Conservation (phyloP, 2,888 invertebrate genomes). For the Spilosoma lubricipeda region DNA sequence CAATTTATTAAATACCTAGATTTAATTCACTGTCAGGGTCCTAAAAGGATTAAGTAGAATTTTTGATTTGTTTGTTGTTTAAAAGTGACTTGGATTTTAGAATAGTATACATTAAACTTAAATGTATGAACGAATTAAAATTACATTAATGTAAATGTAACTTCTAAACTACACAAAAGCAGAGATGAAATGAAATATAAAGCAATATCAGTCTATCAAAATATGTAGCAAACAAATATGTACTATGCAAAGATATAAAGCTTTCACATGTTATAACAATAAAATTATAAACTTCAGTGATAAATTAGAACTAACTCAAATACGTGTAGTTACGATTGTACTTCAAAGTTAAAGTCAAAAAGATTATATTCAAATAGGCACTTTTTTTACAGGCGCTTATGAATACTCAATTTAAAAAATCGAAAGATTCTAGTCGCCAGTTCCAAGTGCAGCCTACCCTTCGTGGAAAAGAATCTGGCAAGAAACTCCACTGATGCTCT, state of each 20-base stretch:
- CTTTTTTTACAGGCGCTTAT: too few relatives aligned
- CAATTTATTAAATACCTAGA: conserved; percentile 14
- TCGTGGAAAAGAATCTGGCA: too few relatives aligned
- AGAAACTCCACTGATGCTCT: too few relatives aligned
- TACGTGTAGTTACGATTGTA: neutral
- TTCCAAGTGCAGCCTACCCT: too few relatives aligned
- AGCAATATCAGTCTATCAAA: too few relatives aligned
- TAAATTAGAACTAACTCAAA: too few relatives aligned
- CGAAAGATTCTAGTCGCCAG: too few relatives aligned
- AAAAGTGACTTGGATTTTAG: neutral
- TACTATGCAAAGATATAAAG: conserved; percentile 44
- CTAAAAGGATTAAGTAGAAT: conserved; percentile 13
- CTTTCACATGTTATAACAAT: conserved; percentile 47
- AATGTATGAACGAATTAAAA: neutral
- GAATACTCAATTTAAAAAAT: too few relatives aligned
- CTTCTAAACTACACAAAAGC: neutral
- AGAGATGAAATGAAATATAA: conserved; percentile 24
- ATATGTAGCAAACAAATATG: conserved; percentile 51
- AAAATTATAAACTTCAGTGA: neutral
- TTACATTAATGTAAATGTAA: neutral
- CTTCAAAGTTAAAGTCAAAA: too few relatives aligned
- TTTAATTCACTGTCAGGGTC: conserved; percentile 13
- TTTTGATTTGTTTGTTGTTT: conserved; percentile 9
- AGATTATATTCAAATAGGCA: too few relatives aligned
- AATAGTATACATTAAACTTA: neutral